Conservation (phyloP, 2,113 vertebrate genomes). For the Ondatra zibethicus region DNA sequence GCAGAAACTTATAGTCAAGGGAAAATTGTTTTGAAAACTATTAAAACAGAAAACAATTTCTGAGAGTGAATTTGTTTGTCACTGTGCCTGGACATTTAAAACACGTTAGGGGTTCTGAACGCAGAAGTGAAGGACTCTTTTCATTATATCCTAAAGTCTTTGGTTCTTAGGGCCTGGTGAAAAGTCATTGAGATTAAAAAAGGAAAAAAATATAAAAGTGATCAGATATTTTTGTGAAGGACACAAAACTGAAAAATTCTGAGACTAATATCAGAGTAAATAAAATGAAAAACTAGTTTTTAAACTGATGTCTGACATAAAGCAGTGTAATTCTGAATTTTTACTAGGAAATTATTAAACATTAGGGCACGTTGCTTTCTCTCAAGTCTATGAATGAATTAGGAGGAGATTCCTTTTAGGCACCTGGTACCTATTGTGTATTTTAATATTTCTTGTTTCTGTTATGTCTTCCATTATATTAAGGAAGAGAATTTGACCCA, state of each 20-base stretch:
- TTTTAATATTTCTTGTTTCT: constrained; percentile 27
- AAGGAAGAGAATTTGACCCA: constrained; percentile 20
- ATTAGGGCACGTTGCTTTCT: background rate
- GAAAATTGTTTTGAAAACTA: background rate
- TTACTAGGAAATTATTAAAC: background rate
- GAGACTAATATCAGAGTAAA: background rate
- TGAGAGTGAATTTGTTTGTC: background rate
- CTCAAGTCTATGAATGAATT: background rate
- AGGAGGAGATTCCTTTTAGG: background rate
- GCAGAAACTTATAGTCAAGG: constrained; percentile 25
- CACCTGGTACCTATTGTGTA: background rate
- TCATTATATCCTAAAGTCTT: background rate
- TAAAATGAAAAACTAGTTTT: background rate
- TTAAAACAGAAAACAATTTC: background rate
- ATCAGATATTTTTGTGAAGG: constrained; percentile 20
- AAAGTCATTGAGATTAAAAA: constrained; percentile 14
- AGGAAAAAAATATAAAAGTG: background rate
- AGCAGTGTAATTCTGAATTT: constrained; percentile 5
- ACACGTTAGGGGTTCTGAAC: background rate
- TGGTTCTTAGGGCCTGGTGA: background rate
- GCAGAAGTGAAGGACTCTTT: background rate
- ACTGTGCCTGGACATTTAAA: background rate
- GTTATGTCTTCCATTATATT: background rate
- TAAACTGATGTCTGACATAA: background rate
- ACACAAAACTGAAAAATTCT: background rate